These are phyloP conservation scores for Drosophila pachea DNA, from an alignment of 1,140 invertebrate genomes.

Conservation along the genomic window DNA sequence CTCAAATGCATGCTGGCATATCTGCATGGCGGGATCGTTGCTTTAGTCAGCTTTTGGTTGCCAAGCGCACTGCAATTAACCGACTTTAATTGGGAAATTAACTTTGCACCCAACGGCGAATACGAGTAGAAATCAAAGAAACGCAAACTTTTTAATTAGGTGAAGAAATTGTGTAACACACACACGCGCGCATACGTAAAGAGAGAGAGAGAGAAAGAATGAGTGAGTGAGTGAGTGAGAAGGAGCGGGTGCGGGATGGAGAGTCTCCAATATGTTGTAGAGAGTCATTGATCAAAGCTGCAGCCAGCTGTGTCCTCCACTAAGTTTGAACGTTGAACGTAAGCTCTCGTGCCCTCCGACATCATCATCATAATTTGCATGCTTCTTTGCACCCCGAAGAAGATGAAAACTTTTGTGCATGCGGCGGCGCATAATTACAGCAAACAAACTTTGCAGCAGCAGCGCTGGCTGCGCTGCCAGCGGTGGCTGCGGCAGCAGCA, in stretches of 20 bases:
- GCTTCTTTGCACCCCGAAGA: conserved; percentile 43
- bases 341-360: conserved; percentile 23
- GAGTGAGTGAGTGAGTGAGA: not conserved
- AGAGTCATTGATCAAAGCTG: conserved; percentile 28
- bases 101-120: conserved; percentile 32
- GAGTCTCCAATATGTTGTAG: not conserved
- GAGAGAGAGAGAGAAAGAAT: conserved; percentile 4
- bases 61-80: conserved; percentile 41
- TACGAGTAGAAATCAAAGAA: conserved; percentile 41
- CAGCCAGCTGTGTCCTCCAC: conserved; percentile 1
- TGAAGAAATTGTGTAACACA: conserved; percentile 29
- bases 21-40: conserved; percentile 5
- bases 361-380: conserved; percentile 63
- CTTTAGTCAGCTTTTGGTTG: conserved; percentile 18
- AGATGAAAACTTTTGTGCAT: conserved; percentile 44
- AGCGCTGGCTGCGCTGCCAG: too few relatives aligned
- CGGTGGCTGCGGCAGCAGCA: too few relatives aligned
- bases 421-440: conserved; percentile 65
- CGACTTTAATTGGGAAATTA: conserved; percentile 53
- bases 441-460: conserved; percentile 52
- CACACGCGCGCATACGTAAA: not conserved
- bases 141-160: conserved; percentile 51
- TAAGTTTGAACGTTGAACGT: conserved; percentile 14
- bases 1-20: not conserved
- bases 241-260: not conserved